phyloP scores from a whole-genome alignment of 2,797 vertebrate species.

The Smutsia gigantea region DNA sequence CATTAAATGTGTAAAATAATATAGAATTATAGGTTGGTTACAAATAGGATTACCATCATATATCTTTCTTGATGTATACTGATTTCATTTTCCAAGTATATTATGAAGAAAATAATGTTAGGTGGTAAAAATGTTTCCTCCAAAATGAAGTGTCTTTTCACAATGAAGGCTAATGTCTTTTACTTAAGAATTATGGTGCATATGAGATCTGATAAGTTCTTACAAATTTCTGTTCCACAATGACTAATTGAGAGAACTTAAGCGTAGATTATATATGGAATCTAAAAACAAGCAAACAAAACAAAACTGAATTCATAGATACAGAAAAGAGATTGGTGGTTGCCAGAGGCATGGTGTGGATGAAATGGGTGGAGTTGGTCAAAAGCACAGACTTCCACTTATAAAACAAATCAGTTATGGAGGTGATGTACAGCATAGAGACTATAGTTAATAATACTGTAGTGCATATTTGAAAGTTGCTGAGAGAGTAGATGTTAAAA shows the following conservation, averaged over 20 bases:
- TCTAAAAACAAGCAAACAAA: background rate
- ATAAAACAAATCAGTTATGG: background rate
- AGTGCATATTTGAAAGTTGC: background rate
- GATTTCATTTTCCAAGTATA: constrained; percentile 16
- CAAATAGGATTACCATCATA: background rate
- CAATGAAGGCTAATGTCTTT: background rate
- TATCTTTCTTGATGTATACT: background rate
- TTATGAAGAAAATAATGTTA: background rate
- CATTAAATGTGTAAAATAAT: background rate
- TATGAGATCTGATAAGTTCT: background rate
- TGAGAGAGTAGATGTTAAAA: background rate
- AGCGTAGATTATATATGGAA: background rate
- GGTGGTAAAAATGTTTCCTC: constrained; percentile 16
- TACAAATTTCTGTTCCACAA: background rate
- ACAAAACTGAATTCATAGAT: background rate
- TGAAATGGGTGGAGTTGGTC: background rate
- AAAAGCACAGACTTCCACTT: background rate
- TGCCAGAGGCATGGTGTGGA: background rate
- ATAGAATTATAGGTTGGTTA: background rate
- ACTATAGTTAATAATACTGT: background rate
- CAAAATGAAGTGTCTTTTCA: background rate
- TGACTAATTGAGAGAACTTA: constrained; percentile 30
- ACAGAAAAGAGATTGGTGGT: background rate
- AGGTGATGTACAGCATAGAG: background rate
- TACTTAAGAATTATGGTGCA: background rate